A percentile compares a stretch with the other conserved stretches of the same genome.
phyloP scores from a whole-genome alignment of 2,797 vertebrate genomes.

The Melopsittacus undulatus region DNA sequence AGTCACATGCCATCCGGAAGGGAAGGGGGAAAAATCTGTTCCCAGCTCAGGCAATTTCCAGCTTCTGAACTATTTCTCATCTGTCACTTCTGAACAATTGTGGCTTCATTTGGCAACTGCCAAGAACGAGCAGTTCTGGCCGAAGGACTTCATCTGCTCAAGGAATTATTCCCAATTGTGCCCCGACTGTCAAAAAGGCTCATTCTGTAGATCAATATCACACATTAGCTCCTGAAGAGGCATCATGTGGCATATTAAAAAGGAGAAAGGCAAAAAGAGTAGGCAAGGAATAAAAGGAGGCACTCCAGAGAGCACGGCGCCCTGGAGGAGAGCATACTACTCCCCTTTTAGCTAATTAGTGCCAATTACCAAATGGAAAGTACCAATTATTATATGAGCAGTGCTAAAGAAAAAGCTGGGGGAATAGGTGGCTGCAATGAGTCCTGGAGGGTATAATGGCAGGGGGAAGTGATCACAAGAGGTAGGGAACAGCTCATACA shows the following conservation, averaged over 20 bases:
- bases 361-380: background rate
- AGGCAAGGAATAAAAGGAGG: background rate
- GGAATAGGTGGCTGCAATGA: background rate
- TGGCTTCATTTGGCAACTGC: slow-evolving; percentile 22
- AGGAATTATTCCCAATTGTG: slow-evolving; percentile 49
- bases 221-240: slow-evolving; percentile 25
- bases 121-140: slow-evolving; percentile 40
- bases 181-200: slow-evolving; percentile 37
- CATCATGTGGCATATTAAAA: background rate
- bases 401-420: background rate
- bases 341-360: slow-evolving; percentile 9
- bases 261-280: background rate
- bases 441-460: background rate
- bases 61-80: slow-evolving; percentile 35
- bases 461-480: rapidly evolving
- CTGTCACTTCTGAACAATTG: slow-evolving; percentile 43
- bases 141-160: slow-evolving; percentile 42
- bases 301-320: background rate
- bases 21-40: background rate
- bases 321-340: background rate
- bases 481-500: background rate
- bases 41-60: background rate
- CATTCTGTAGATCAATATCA: slow-evolving; percentile 45
- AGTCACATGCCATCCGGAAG: background rate
- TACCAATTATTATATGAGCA: background rate